phyloP scores from a whole-genome alignment of 2,888 invertebrate species.

The Lasioglossum morio region DNA sequence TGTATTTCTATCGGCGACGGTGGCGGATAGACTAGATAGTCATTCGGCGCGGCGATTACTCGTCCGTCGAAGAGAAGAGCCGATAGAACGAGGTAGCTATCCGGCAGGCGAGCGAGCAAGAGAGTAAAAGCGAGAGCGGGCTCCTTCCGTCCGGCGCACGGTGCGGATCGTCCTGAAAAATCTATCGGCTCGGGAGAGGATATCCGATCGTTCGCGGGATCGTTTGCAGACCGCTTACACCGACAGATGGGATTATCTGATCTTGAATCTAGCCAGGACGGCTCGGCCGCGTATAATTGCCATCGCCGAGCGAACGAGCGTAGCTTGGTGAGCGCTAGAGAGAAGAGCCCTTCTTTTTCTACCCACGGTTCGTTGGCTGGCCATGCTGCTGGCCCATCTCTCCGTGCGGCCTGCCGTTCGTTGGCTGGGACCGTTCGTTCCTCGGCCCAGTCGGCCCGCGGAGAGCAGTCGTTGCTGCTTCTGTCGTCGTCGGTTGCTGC shows the following conservation, averaged over 20 bases:
- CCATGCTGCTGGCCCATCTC: constrained; percentile 11
- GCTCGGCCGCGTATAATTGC: constrained; percentile 82
- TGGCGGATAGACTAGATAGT: neutral
- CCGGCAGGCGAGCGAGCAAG: constrained; percentile 6
- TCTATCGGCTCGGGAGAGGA: constrained; percentile 62
- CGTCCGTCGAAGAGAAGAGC: neutral
- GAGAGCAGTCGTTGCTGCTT: constrained; percentile 33
- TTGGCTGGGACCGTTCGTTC: constrained; percentile 40
- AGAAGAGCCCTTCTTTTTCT: constrained; percentile 56
- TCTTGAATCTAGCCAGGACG: constrained; percentile 82
- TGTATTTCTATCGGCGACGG: neutral
- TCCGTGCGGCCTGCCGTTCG: constrained; percentile 10
- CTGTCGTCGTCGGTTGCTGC: constrained; percentile 56
- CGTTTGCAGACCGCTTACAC: constrained; percentile 80
- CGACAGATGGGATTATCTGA: constrained; percentile 83
- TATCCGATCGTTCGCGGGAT: constrained; percentile 80
- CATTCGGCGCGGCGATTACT: constrained; percentile 35
- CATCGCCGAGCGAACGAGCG: constrained; percentile 73
- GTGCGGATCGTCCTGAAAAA: constrained; percentile 63
- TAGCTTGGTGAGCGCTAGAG: constrained; percentile 57
- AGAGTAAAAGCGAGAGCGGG: constrained; percentile 12
- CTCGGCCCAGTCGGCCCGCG: constrained; percentile 15
- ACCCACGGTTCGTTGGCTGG: constrained; percentile 55
- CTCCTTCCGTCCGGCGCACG: constrained; percentile 46
- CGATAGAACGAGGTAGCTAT: constrained; percentile 5